Base-by-base conservation (phyloP, 1,140 invertebrate genomes). In the Phymastichus coffea region DNA sequence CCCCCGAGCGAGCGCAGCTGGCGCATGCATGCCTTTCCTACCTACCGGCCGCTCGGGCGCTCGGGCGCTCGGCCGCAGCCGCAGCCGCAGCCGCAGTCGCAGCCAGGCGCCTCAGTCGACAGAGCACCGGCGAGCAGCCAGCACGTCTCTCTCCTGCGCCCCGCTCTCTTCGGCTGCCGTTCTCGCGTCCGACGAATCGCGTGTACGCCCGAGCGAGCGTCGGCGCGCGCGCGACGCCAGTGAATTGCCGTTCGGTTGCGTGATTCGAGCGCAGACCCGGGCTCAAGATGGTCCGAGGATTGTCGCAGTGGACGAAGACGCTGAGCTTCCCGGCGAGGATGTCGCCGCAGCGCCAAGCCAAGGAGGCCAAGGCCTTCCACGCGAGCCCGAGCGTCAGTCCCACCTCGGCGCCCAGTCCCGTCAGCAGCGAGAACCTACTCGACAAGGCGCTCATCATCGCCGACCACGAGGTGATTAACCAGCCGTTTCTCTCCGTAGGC, bases 301-400 rank as follows among this genome's bases (percentile, higher is more conserved):
- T 92, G 68, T 86, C 88, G 44, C 88, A 91, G 83, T 92, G 90
- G 90, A 92, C 90, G 68, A 92, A 92, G 82, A 92, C 90, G 63
- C 80, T 92, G 70, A 91, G 89, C 82, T 92, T 92, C 74, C 90
- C 90, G 58, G 87, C 89, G 66, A 83, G 90, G 73, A 82, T 91
- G 66, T 90, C 88, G 49, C 88, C 90, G 1, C 89, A 90, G 72
- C 85, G 88, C 66, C 85, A 84, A 35, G 85, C 84, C 20, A 88
- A 89, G 80, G 86, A 89, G 75, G 60, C 68, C 8, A 80, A 80
- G 47, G 55, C 58, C 38, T 77, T 70, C 51, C 69, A 77, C 65
- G 72, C 74, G 28, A 78, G 72, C 44, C 74, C 75, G 6, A 77
- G 75, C 44, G 72, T 78, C 14, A 83, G 80, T 55, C 78, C 78